A percentile compares a stretch with the other conserved stretches of the same genome.
Conservation (phyloP, 1,140 invertebrate species). For the Ridgeia piscesae region DNA sequence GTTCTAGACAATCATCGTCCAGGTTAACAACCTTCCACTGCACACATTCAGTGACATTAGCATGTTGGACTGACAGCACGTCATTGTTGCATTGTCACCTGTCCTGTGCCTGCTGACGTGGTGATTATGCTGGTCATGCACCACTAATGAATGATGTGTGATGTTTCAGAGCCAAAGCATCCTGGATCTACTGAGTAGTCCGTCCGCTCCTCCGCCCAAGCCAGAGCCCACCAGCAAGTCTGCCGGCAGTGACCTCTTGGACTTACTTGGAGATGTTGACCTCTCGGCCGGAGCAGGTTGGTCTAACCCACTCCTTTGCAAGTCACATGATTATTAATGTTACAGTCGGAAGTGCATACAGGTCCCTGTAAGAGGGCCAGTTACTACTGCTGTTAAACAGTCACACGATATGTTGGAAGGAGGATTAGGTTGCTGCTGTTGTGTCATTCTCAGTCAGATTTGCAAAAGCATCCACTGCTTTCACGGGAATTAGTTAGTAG, state of each 20-base stretch:
- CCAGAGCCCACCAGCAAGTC: slow-evolving; percentile 22
- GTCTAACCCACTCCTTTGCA: slow-evolving; percentile 16
- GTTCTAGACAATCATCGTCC: no score
- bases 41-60: no score
- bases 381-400: neutral
- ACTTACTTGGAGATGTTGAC: slow-evolving; percentile 72
- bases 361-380: no score
- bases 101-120: no score
- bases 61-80: no score
- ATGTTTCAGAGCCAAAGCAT: slow-evolving; percentile 50
- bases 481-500: no score
- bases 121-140: neutral
- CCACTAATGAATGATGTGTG: neutral
- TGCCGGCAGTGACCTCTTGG: slow-evolving; percentile 69
- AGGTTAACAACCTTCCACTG: no score
- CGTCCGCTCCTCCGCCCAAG: slow-evolving; percentile 30
- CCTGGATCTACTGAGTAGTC: slow-evolving; percentile 49
- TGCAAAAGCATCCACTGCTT: neutral
- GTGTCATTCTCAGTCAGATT: neutral
- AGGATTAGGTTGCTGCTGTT: no score
- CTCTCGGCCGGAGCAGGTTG: slow-evolving; percentile 28
- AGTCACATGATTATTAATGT: no score
- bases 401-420: neutral
- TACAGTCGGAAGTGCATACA: no score
- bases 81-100: no score